Percentiles rank a stretch among this genome's conserved stretches.
Evolutionary conservation across 2,797 vertebrate genomes (phyloP).

Genomic region (Macropodus opercularis): DNA sequence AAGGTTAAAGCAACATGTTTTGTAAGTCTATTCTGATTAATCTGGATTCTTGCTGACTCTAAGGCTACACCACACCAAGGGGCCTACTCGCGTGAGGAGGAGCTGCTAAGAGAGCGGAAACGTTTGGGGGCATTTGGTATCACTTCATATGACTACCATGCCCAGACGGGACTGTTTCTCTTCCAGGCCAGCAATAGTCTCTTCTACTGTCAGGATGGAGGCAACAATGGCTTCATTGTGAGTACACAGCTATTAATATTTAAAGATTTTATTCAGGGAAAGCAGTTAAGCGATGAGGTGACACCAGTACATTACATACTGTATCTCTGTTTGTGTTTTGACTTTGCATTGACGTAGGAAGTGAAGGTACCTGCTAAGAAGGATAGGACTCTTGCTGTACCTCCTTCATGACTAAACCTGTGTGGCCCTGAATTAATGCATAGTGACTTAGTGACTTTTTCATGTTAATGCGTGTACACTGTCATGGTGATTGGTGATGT

Average conservation of each 20-base stretch:
- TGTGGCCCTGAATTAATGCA: neutral
- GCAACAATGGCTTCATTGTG: constrained; percentile 95
- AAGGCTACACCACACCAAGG: constrained; percentile 96
- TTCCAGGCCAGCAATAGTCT: constrained; percentile 99
- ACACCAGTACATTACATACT: neutral
- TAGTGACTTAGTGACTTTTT: neutral
- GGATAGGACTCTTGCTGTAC: neutral
- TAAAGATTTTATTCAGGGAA: neutral
- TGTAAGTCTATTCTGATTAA: neutral
- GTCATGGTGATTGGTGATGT: no score
- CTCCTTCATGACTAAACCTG: neutral
- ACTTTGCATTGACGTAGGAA: no score
- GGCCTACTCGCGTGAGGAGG: constrained; percentile 95
- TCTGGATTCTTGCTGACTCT: constrained; percentile 6
- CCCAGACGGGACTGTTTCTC: constrained; percentile 93
- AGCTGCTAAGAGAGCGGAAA: constrained; percentile 93
- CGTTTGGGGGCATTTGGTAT: constrained; percentile 95
- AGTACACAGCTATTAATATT: constrained; percentile 68
- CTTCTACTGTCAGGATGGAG: constrained; percentile 95
- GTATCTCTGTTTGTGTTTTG: no score
- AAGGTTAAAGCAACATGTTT: no score
- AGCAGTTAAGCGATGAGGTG: neutral
- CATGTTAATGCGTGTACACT: no score
- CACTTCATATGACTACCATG: constrained; percentile 96
- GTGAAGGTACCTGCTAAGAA: no score